Evolutionary conservation across 1,140 invertebrate genomes (phyloP), one percentile per base, ranked within the genome.

Genomic region (Calosoma granatense): DNA sequence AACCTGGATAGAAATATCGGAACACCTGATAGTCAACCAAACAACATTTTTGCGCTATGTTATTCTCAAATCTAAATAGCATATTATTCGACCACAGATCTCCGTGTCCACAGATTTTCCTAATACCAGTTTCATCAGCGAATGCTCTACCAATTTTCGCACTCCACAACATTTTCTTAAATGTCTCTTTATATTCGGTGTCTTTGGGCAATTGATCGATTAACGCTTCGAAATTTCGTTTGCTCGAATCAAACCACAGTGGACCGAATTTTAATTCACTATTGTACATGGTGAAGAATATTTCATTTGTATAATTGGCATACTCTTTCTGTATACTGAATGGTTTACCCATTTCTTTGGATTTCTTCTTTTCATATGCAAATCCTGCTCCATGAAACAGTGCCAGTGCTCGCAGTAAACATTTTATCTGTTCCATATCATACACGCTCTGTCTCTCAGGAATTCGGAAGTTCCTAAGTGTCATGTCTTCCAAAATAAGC

Each of bases 11-110:
- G 41, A 47, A 47, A 17, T 47, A 47, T 6, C 41, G 41, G 9
- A 9, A 3, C 3, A 47, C 9, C 15, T 47, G 41, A 17, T 12
- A 47, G 17, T 47, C 41, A 12, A 47, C 9, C 3, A 47, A 17
- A 17, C 41, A 47, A 17, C 41, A 47, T 47, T 47, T 47, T 4
- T 4, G 3, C 17, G 15, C 3, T 12, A 3, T 4, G 4, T 47
- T 47, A 4, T 17, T 17, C 9, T 9, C 9, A 9, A 9, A 11
- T 47, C 17, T 47, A 17, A 47, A 47, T 17, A 47, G 9, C 41
- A 47, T 47, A 47, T 47, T 47, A 47, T 47, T 47, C 3, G 41
- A 47, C 41, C 41, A 47, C 6, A 47, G 17, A 47, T 47, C 41
- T 11, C 41, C 41, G 17, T 47, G 41, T 47, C 41, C 41, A 47